Evolutionary conservation across 2,113 vertebrate genomes (phyloP), one percentile per base, ranked within the genome.

Genomic region (Phalacrocorax brasilianus): DNA sequence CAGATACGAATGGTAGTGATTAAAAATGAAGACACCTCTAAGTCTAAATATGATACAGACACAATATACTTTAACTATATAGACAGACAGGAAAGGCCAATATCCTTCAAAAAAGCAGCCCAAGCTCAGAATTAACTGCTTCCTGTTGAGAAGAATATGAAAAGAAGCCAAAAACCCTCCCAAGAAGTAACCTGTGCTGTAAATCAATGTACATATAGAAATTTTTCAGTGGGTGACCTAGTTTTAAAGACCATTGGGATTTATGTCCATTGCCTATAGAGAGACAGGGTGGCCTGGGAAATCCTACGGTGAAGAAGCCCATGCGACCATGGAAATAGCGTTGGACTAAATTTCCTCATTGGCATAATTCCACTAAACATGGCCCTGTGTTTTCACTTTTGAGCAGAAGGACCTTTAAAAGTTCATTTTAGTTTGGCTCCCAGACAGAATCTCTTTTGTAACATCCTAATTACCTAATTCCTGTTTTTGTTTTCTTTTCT

Each of bases 201-300:
- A 77, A 88, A 84, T 76, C 30, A 12, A 5, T 53, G 16, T 23
- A 52, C 38, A 24, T 42, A 47, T 32, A 90, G 88, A 85, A 67
- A 81, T 73, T 73, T 65, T 88, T 94, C 75, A 70, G 32, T 42
- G 76, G 50, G 74, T 95, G 87, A 90, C 58, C 89, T 88, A 59
- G 22, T 90, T 97, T 94, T 88, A 68, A 88, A 91, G 62, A 95
- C 67, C 17, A 22, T 62, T 53, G 79, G 72, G 88, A 92, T 88
- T 88, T 73, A 85, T 58, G 72, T 88, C 61, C 47, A 19, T 90
- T 61, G 45, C 47, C 74, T 77, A 44, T n/a, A 77, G 32, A 76
- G 63, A 90, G 22, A 42, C 38, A 62, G 50, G 8, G 38, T 91
- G 53, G 59, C 79, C 77, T 52, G 71, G 84, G 75, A 90, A 93